Evolutionary conservation across 92 coral and sea anemone species (phyloP).

Genomic region (Palythoa grandis): DNA sequence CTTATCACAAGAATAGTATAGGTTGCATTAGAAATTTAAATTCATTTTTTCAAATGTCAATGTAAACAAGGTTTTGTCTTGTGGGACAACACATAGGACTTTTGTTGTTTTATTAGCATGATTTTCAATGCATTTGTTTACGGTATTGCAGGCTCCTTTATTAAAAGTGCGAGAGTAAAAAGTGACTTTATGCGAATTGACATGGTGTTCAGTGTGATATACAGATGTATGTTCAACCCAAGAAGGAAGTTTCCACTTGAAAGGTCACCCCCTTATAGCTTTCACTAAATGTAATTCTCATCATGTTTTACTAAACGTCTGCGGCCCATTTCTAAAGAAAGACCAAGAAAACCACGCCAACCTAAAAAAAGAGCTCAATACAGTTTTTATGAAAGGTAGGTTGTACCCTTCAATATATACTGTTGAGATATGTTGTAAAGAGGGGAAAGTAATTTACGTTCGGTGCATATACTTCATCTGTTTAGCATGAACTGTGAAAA

Average conservation of each 20-base stretch:
- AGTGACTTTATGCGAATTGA: constrained; percentile 76
- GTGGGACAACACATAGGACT: neutral
- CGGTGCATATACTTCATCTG: too few species aligned
- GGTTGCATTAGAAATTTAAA: too few species aligned
- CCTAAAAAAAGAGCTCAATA: constrained; percentile 56
- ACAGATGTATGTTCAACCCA: constrained; percentile 67
- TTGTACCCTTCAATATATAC: neutral
- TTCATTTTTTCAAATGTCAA: too few species aligned
- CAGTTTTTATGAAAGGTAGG: too few species aligned
- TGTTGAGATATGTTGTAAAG: too few species aligned
- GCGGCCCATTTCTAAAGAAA: constrained; percentile 78
- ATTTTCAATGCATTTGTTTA: neutral
- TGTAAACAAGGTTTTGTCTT: neutral
- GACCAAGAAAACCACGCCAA: constrained; percentile 66
- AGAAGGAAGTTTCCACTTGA: constrained; percentile 63
- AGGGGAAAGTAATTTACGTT: too few species aligned
- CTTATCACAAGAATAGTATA: too few species aligned
- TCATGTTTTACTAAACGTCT: constrained; percentile 85
- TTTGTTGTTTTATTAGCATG: neutral
- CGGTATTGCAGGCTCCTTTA: constrained; percentile 48
- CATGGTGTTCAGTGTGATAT: constrained; percentile 54
- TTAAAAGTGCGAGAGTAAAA: constrained; percentile 53
- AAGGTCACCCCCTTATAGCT: constrained; percentile 52
- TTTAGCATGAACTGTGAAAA: too few species aligned
- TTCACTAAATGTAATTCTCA: constrained; percentile 65